These are phyloP conservation scores for Bothrops jararaca DNA, from an alignment of 2,113 vertebrate species.

Conservation along the genomic window DNA sequence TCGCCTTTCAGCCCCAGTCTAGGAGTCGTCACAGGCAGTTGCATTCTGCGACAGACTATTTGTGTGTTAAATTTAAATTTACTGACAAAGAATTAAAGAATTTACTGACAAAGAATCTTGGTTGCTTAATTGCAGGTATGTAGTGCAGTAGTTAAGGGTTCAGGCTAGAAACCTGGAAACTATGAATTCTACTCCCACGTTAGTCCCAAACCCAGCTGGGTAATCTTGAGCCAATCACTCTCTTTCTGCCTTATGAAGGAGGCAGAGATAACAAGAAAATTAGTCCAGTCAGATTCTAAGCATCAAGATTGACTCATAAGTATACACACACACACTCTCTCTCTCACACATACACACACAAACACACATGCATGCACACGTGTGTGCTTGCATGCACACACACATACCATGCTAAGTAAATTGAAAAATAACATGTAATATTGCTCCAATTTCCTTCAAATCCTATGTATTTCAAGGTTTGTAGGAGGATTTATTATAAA, in stretches of 20 bases:
- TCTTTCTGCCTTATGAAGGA: neutral
- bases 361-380: no score
- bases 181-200: neutral
- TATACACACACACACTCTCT: no score
- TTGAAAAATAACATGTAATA: neutral
- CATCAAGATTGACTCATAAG: neutral
- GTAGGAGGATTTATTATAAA: neutral
- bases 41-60: no score
- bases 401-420: no score
- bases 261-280: neutral
- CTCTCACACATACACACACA: no score
- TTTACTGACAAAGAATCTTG: neutral
- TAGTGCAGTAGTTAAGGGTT: neutral
- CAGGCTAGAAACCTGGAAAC: neutral
- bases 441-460: neutral
- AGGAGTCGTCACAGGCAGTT: no score
- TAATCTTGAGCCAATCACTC: neutral
- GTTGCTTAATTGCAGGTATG: neutral
- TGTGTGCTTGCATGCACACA: no score
- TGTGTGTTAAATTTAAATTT: no score
- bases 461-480: no score
- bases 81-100: no score
- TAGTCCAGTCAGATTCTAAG: neutral
- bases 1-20: no score
- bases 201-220: neutral